These are phyloP conservation scores for Patella caerulea DNA, from an alignment of 2,888 invertebrate genomes.

Conservation along the genomic window DNA sequence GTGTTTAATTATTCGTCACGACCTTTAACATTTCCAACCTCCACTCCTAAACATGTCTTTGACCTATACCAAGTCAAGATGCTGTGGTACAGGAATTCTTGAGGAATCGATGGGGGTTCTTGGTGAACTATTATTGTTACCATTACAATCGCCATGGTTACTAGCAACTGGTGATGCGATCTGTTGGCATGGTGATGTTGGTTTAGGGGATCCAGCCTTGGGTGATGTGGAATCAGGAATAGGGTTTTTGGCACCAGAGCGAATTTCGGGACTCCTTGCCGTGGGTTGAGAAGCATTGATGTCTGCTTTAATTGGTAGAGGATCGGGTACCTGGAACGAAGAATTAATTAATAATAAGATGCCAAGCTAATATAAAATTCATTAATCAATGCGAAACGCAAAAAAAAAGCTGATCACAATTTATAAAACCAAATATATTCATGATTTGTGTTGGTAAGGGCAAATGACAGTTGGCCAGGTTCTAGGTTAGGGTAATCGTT, in stretches of 20 bases:
- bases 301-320: slow-evolving; percentile 47
- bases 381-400: background rate
- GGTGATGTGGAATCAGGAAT: slow-evolving; percentile 37
- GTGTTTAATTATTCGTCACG: too few relatives aligned
- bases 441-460: too few relatives aligned
- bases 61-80: too few relatives aligned
- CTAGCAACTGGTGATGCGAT: slow-evolving; percentile 40
- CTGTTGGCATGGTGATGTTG: slow-evolving; percentile 37
- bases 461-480: too few relatives aligned
- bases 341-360: background rate
- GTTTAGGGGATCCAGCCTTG: slow-evolving; percentile 15
- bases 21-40: too few relatives aligned
- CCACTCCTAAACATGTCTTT: too few relatives aligned
- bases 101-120: slow-evolving; percentile 27
- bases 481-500: too few relatives aligned
- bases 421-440: background rate
- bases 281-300: slow-evolving; percentile 34
- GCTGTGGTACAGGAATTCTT: background rate
- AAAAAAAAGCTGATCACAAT: background rate
- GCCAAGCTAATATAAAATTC: too few relatives aligned
- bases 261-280: slow-evolving; percentile 25
- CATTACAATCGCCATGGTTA: slow-evolving; percentile 21
- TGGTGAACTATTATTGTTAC: slow-evolving; percentile 25
- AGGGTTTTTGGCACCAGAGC: slow-evolving; percentile 50
- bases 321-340: slow-evolving; percentile 44